Conservation (phyloP, 2,888 invertebrate genomes). For the Drosophila flavopinicola region DNA sequence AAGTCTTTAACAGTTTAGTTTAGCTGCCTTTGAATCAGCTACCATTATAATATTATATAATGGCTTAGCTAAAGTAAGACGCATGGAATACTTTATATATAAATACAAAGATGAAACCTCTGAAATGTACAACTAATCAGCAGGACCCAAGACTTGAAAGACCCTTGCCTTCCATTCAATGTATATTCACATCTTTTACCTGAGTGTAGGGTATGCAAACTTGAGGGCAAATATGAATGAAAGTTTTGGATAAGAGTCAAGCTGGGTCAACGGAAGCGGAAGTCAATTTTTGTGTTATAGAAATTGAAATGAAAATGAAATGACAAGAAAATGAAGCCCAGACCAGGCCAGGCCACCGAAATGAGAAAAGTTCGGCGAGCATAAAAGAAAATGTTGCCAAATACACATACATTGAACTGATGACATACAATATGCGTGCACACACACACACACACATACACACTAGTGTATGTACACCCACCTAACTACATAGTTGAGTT, state of each 20-base stretch:
- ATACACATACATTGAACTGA: constrained; percentile 44
- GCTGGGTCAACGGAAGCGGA: constrained; percentile 68
- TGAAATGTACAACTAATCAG: not conserved
- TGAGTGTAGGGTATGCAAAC: constrained; percentile 4
- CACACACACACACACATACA: not conserved
- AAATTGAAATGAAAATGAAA: constrained; percentile 72
- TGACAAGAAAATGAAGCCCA: constrained; percentile 43
- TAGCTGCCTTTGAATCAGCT: too few species aligned
- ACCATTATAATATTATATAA: too few species aligned
- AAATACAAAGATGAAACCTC: not conserved
- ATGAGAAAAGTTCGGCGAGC: constrained; percentile 66
- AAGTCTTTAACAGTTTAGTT: too few species aligned
- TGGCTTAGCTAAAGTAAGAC: too few species aligned
- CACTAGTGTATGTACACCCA: not conserved
- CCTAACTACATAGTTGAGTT: constrained; percentile 40
- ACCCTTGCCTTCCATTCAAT: not conserved
- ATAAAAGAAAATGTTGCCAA: constrained; percentile 73
- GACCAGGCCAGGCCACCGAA: constrained; percentile 40
- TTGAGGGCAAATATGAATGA: constrained; percentile 25
- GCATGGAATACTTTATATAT: too few species aligned
- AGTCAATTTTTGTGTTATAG: constrained; percentile 62
- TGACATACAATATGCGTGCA: constrained; percentile 30
- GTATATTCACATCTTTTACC: not conserved
- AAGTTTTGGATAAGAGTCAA: constrained; percentile 46
- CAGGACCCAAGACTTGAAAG: not conserved